A percentile compares a stretch with the other conserved stretches of the same genome.
Conservation (phyloP, 2,113 vertebrate genomes). For the Dicaeum eximium region DNA sequence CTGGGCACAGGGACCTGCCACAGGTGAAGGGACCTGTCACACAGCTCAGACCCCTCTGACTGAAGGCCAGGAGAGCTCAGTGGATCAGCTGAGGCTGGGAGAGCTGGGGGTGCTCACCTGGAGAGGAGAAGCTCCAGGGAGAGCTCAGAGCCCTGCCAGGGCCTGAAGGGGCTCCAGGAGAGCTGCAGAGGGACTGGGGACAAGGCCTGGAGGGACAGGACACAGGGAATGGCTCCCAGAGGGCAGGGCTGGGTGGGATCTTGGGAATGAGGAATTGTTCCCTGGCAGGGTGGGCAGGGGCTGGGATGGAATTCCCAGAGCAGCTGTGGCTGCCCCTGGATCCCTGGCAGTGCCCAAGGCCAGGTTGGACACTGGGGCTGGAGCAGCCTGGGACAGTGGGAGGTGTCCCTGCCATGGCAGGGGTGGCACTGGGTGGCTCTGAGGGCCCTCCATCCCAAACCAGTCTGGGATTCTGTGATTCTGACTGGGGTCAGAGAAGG, state of each 20-base stretch:
- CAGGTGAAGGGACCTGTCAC: no score
- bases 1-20: neutral
- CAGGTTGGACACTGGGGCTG: neutral
- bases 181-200: neutral
- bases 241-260: neutral
- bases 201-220: neutral
- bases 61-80: neutral
- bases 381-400: neutral
- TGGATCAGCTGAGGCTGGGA: neutral
- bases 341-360: neutral
- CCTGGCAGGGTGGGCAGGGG: neutral
- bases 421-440: rapidly evolving
- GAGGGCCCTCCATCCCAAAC: rapidly evolving
- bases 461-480: rapidly evolving
- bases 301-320: neutral
- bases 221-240: neutral
- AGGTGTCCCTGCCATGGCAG: neutral
- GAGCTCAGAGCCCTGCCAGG: neutral
- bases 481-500: neutral
- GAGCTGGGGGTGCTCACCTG: neutral
- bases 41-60: neutral
- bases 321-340: neutral
- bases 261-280: neutral
- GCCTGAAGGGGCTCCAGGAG: neutral
- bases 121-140: neutral